Evolutionary conservation across 2,113 vertebrate genomes (phyloP).

Genomic region (Hippocampus comes): DNA sequence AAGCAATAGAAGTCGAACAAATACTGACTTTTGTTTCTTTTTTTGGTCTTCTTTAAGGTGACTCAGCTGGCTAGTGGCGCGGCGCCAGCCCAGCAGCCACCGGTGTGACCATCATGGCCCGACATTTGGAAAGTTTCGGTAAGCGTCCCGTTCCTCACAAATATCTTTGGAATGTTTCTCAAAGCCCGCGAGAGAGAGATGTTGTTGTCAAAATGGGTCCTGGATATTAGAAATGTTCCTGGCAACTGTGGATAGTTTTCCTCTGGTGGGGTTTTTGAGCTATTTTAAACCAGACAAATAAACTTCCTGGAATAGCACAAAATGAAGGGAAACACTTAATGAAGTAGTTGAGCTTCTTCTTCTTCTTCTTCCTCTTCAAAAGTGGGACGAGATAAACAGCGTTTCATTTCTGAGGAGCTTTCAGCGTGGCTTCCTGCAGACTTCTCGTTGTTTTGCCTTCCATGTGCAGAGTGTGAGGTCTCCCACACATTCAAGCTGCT

Average conservation of each 20-base stretch:
- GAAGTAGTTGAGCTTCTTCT: not conserved
- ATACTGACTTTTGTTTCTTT: not conserved
- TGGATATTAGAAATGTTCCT: conserved; percentile 1
- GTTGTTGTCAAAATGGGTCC: not conserved
- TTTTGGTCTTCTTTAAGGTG: not conserved
- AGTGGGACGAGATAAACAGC: not conserved
- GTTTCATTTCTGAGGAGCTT: not conserved
- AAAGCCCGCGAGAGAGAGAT: not conserved
- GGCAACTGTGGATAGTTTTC: not conserved
- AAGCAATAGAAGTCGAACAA: no score
- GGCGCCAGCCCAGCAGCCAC: no score
- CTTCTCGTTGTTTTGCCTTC: not conserved
- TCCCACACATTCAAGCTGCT: not conserved
- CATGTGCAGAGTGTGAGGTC: not conserved
- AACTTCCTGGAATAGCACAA: conserved; percentile 1
- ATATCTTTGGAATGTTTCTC: not conserved
- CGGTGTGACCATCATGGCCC: no score
- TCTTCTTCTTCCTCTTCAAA: not conserved
- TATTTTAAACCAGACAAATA: conserved; percentile 4
- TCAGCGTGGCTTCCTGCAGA: not conserved
- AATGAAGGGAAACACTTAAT: not conserved
- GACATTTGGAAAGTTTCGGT: not conserved
- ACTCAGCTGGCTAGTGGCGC: no score
- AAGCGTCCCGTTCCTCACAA: not conserved
- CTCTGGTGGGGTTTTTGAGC: not conserved